Evolutionary conservation across 2,113 vertebrate genomes (phyloP).

Genomic region (Pongo abelii): DNA sequence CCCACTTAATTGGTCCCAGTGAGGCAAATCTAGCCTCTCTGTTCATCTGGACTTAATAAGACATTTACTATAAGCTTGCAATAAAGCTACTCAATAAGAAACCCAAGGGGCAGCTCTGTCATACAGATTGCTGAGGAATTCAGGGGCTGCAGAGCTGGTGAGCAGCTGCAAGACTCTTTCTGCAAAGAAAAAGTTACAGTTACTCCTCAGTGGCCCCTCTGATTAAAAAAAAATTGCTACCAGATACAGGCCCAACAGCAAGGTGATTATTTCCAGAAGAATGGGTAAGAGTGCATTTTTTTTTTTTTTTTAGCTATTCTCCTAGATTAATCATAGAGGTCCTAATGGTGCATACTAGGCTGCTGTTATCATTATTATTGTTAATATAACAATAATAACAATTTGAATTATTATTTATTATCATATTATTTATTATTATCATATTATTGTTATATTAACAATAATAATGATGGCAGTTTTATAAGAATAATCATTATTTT

Average conservation of each 20-base stretch:
- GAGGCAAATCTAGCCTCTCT: background rate
- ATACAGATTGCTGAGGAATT: background rate
- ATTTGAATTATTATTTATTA: no score
- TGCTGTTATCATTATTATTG: background rate
- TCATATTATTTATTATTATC: no score
- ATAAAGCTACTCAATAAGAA: conserved; percentile 21
- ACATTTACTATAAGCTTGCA: background rate
- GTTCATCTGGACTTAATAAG: conserved; percentile 38
- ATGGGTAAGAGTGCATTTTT: background rate
- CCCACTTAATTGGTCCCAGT: conserved; percentile 24
- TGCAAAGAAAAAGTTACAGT: background rate
- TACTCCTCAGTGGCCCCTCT: background rate
- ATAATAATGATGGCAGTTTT: background rate
- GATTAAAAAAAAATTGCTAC: background rate
- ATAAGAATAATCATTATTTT: background rate
- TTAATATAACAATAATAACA: background rate
- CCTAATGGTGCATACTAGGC: background rate
- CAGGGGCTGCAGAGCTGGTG: background rate
- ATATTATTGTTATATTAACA: conserved; percentile 11
- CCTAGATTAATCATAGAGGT: background rate
- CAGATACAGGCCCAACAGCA: background rate
- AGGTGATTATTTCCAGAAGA: background rate
- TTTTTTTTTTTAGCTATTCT: background rate
- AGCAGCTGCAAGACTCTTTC: background rate
- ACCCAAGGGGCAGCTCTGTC: background rate